A percentile compares a stretch with the other conserved stretches of the same genome.
phyloP scores from a whole-genome alignment of 1,140 invertebrate genomes.

The Caerostris extrusa region DNA sequence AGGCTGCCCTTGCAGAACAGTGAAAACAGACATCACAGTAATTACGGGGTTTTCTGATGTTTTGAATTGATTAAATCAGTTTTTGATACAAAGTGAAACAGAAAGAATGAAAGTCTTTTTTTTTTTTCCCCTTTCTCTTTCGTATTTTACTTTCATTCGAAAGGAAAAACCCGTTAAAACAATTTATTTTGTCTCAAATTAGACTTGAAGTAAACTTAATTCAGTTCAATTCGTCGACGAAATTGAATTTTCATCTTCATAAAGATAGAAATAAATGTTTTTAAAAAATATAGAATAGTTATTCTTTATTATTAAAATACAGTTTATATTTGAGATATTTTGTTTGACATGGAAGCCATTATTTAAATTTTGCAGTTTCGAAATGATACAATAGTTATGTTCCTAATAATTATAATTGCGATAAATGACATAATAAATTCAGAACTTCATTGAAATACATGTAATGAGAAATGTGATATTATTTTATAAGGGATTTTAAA shows the following conservation, averaged over 20 bases:
- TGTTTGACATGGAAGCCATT: too few relatives aligned
- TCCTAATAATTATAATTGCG: too few relatives aligned
- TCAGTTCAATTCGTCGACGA: not conserved
- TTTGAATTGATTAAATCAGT: not conserved
- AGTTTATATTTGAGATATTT: too few relatives aligned
- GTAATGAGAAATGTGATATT: too few relatives aligned
- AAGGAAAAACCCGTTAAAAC: not conserved
- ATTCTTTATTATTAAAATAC: not conserved
- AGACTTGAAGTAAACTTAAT: too few relatives aligned
- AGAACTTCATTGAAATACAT: too few relatives aligned
- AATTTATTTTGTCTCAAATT: not conserved
- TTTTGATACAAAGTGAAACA: not conserved
- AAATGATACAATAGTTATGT: too few relatives aligned
- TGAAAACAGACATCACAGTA: conserved; percentile 29
- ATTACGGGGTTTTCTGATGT: not conserved
- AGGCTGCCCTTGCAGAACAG: conserved; percentile 53
- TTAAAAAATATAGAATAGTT: not conserved
- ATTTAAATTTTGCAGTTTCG: too few relatives aligned
- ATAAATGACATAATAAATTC: too few relatives aligned
- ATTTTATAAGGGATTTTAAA: too few relatives aligned
- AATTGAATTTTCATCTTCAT: not conserved
- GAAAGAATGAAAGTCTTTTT: not conserved
- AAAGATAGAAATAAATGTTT: not conserved
- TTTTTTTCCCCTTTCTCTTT: not conserved
- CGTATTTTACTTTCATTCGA: not conserved